Evolutionary conservation across 2,113 vertebrate genomes (phyloP), one percentile per base, ranked within the genome.

Genomic region (Oplegnathus fasciatus): DNA sequence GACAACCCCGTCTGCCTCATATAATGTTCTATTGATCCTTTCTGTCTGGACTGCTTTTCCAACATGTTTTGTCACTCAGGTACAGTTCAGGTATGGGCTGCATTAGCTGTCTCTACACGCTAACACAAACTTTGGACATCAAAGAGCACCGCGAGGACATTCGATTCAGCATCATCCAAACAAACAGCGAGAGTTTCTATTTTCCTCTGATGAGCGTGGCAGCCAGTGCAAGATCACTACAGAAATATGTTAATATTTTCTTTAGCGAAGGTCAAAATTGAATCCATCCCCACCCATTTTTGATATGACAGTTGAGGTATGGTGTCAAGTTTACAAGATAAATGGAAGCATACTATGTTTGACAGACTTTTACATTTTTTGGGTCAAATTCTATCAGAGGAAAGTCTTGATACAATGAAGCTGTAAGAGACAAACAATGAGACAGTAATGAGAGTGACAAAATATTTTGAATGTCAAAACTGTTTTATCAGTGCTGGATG

Each of bases 171-270:
- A 28, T 92, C 88, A 84, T 79, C 86, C 80, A 90, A 90, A 91
- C 82, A 90, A 80, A 80, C 58, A 26, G 60, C 5, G 61, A 80
- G 68, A 83, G 87, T 77, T 84, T 91, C 75, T 81, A 58, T 55
- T 78, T 74, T 52, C 32, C 74, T 46, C 44, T 52, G 80, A 91
- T 65, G 87, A 88, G 83, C 73, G 78, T 82, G 54, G 80, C 78
- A 80, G 90, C 86, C 72, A 76, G 80, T 10, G 60, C 74, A 74
- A 32, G 89, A 91, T 96, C 93, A 94, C 91, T 54, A 30, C 82
- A 89, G 79, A 95, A 95, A 90, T 92, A 95, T 95, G 94, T 94
- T 93, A 92, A 94, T 94, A 94, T 95, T 96, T 95, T 94, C 88
- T 91, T 92, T 89, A 88, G 89, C 83, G 78, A 78, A 89, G 86